Evolutionary conservation across 2,797 vertebrate genomes (phyloP).

Genomic region (Leptodactylus fallax): DNA sequence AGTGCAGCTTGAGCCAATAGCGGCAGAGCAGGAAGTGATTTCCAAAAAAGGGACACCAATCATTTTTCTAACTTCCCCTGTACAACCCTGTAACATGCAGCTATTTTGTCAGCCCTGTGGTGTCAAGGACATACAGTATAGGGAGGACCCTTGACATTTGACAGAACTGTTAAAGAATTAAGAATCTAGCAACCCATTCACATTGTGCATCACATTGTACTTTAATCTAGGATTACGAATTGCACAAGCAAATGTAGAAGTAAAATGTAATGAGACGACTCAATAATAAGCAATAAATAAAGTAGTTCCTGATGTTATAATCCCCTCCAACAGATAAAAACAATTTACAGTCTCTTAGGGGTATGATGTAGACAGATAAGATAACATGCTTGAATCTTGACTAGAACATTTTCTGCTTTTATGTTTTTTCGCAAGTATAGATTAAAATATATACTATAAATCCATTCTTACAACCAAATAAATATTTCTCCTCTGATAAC

Average conservation of each 20-base stretch:
- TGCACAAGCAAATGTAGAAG: neutral
- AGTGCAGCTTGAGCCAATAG: no score
- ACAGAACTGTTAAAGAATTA: no score
- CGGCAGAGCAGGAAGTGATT: no score
- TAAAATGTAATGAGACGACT: neutral
- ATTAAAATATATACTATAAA: constrained; percentile 5
- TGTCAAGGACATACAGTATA: neutral
- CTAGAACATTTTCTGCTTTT: neutral
- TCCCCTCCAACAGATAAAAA: constrained; percentile 3
- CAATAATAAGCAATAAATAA: constrained; percentile 9
- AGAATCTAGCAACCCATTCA: neutral
- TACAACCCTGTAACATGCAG: no score
- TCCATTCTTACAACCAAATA: neutral
- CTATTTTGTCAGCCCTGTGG: no score
- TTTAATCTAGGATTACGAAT: no score
- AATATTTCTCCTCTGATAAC: neutral
- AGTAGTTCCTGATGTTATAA: neutral
- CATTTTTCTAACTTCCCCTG: no score
- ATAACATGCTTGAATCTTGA: neutral
- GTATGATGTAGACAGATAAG: neutral
- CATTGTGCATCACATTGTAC: no score
- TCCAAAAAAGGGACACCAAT: no score
- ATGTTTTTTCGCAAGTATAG: neutral
- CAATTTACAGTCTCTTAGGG: neutral
- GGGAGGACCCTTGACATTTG: no score